phyloP scores from a whole-genome alignment of 37 sponge, comb jelly and placozoan species.

The Aplysina aerophoba region DNA sequence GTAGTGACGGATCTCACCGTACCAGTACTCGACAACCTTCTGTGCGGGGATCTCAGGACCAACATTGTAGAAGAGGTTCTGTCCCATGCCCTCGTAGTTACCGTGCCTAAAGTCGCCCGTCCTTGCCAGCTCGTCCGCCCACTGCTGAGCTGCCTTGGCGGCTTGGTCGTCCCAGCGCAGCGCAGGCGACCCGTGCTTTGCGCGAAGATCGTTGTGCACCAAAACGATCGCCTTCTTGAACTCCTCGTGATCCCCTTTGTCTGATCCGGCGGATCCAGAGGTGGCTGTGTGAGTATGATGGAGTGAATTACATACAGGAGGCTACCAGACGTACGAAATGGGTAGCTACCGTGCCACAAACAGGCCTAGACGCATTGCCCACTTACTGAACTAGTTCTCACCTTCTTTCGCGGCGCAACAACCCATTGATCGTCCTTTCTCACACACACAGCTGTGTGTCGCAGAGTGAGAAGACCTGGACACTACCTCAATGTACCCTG shows the following conservation, averaged over 20 bases:
- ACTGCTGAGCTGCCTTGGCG: conserved; percentile 65
- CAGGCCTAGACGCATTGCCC: too few relatives aligned
- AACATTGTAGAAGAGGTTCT: conserved; percentile 73
- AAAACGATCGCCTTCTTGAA: conserved; percentile 61
- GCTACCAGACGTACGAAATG: too few relatives aligned
- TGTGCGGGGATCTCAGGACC: conserved; percentile 62
- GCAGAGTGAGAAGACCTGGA: too few relatives aligned
- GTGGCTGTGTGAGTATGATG: too few relatives aligned
- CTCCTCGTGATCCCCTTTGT: background rate
- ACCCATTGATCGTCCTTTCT: too few relatives aligned
- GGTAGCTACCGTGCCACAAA: too few relatives aligned
- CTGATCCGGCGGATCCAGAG: too few relatives aligned
- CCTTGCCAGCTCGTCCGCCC: conserved; percentile 82
- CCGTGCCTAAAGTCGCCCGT: conserved; percentile 56
- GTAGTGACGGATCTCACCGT: conserved; percentile 82
- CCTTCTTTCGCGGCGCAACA: too few relatives aligned
- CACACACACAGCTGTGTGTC: too few relatives aligned
- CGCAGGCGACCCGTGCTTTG: conserved; percentile 72
- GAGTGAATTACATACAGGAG: too few relatives aligned
- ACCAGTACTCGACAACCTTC: conserved; percentile 76
- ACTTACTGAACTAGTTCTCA: too few relatives aligned
- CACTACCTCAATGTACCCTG: too few relatives aligned
- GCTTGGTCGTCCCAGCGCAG: conserved; percentile 67
- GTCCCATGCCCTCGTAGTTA: conserved; percentile 73
- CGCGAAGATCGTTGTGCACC: conserved; percentile 76